Conservation (phyloP, 2,113 vertebrate genomes). For the Sisor rabdophorus region DNA sequence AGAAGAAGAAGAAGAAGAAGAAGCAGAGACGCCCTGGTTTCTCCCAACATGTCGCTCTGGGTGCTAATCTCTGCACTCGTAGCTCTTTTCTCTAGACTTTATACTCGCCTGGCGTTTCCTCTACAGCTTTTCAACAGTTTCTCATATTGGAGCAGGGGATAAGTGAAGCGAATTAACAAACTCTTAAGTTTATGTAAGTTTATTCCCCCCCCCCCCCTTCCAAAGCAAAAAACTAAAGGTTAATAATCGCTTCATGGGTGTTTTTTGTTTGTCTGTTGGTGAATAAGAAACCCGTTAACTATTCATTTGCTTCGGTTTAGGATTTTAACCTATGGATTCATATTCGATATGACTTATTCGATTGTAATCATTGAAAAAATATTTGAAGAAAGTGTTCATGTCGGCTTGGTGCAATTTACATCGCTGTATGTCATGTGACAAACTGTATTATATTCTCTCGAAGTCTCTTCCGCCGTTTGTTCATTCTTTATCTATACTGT, state of each 20-base stretch:
- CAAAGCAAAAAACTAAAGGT: background rate
- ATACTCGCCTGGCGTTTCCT: background rate
- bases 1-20: too few species aligned
- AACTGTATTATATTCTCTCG: background rate
- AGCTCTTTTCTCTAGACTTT: slow-evolving; percentile 1
- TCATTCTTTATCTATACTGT: slow-evolving; percentile 24
- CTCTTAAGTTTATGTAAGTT: too few species aligned
- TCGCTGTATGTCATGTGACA: background rate
- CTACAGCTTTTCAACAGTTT: background rate
- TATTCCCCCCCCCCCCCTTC: too few species aligned
- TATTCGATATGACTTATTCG: background rate
- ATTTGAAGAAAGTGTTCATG: background rate
- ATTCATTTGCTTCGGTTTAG: background rate
- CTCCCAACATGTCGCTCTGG: slow-evolving; percentile 25
- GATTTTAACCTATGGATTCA: background rate
- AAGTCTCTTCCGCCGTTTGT: background rate
- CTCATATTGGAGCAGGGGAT: background rate
- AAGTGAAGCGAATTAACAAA: background rate
- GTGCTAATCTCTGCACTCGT: slow-evolving; percentile 4
- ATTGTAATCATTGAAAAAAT: background rate
- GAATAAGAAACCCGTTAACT: background rate
- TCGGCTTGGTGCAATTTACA: slow-evolving; percentile 16
- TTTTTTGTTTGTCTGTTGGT: background rate
- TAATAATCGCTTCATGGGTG: background rate
- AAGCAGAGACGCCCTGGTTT: background rate